phyloP scores from a whole-genome alignment of 2,113 vertebrate genomes.

The Chaetodon trifascialis region DNA sequence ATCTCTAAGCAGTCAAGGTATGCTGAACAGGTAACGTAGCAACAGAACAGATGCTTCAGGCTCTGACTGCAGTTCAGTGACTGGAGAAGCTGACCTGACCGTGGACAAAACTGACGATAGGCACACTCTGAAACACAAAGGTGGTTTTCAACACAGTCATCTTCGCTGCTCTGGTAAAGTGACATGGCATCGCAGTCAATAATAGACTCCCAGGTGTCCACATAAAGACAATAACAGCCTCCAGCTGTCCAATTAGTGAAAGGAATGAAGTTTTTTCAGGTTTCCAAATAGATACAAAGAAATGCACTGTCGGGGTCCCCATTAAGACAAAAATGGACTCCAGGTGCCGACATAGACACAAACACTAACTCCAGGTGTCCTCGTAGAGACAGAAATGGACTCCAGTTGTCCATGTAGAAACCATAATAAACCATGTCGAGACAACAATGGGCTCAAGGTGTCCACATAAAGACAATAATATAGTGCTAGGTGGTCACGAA shows the following conservation, averaged over 20 bases:
- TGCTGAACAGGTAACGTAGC: slow-evolving; percentile 42
- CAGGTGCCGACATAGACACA: neutral
- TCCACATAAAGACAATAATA: neutral
- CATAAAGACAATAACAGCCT: neutral
- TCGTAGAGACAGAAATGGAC: neutral
- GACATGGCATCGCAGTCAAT: neutral
- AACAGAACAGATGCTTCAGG: slow-evolving; percentile 14
- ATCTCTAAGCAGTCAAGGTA: neutral
- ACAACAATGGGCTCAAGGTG: neutral
- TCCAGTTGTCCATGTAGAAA: neutral
- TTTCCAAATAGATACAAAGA: neutral
- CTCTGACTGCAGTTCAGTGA: neutral
- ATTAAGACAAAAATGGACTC: neutral
- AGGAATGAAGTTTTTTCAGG: neutral
- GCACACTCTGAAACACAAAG: neutral
- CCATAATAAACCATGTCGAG: neutral
- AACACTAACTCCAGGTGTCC: neutral
- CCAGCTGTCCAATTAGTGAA: neutral
- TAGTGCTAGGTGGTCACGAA: too few species aligned
- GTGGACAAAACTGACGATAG: neutral
- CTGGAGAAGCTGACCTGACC: neutral
- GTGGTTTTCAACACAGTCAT: neutral
- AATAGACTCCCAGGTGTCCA: neutral
- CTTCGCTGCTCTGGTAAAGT: neutral
- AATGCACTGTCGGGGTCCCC: neutral